A percentile compares a stretch with the other conserved stretches of the same genome.
Conservation (phyloP, 2,888 invertebrate genomes). For the Anticlea derivata region DNA sequence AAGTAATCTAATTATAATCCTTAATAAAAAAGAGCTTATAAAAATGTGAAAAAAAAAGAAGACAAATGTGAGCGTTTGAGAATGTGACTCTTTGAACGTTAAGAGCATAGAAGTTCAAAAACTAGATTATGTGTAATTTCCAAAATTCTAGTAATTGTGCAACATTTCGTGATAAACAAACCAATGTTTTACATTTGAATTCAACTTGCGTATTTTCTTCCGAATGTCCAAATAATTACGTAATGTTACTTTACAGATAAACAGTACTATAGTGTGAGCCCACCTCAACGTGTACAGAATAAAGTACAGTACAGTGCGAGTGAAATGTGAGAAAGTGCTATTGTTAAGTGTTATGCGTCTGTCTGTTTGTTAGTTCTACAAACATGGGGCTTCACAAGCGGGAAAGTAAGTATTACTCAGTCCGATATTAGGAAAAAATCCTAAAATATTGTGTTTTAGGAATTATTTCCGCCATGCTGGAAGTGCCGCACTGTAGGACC, state of each 20-base stretch:
- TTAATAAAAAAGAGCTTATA: too few species aligned
- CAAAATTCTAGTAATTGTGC: neutral
- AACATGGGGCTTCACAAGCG: slow-evolving; percentile 74
- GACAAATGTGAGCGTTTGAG: too few species aligned
- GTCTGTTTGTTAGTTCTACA: slow-evolving; percentile 41
- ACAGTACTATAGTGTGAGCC: slow-evolving; percentile 13
- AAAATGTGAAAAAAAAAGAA: too few species aligned
- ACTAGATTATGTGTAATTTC: too few species aligned
- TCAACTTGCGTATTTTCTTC: slow-evolving; percentile 21
- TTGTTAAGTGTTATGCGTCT: slow-evolving; percentile 46
- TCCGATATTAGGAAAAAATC: neutral
- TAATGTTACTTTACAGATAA: slow-evolving; percentile 7
- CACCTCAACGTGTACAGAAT: slow-evolving; percentile 17
- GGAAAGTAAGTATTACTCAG: slow-evolving; percentile 65
- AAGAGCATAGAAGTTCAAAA: too few species aligned
- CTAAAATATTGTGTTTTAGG: too few species aligned
- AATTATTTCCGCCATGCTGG: too few species aligned
- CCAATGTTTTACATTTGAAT: slow-evolving; percentile 8
- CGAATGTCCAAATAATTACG: slow-evolving; percentile 17
- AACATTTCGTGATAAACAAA: slow-evolving; percentile 12
- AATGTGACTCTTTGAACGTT: too few species aligned
- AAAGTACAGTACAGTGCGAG: slow-evolving; percentile 46
- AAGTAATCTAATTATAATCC: too few species aligned
- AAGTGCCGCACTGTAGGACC: too few species aligned
- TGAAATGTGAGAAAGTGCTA: slow-evolving; percentile 58